Evolutionary conservation across 2,113 vertebrate species (phyloP), one percentile per base, ranked within the genome.

Genomic region (Ceyx melanurus): DNA sequence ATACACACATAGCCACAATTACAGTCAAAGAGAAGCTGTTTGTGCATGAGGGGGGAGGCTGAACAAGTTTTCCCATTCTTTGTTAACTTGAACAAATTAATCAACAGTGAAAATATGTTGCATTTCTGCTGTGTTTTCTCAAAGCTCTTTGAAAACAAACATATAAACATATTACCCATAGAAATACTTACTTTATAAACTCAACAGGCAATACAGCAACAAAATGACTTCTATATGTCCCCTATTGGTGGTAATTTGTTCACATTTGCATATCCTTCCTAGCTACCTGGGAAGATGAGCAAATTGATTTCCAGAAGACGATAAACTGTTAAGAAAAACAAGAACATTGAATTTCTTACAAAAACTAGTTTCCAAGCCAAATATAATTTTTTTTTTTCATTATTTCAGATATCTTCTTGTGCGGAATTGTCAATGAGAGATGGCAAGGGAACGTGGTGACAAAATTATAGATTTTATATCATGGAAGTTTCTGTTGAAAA

Each of bases 361-460:
- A 77, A 90, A 68, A 45, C 9, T 57, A 10, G 73, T 66, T 88
- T 42, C 42, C 12, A 42, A 43, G 16, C 6, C 51, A 70, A 23
- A 58, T 90, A 28, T 1, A 0, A 60, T 56, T 9, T 1, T 2
- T 6, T 40, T 75, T 61, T 11, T 26, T 82, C 5, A 9, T 4
- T 9, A 48, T 70, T 65, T 86, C 33, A 51, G 9, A 1, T 73
- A 22, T 12, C 29, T 61, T 83, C 18, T 71, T 20, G 10, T 28
- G 11, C 54, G 25, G 28, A 43, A 19, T 18, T 54, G 43, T 9
- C 6, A 73, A 48, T 61, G 20, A 81, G 35, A 65, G 23, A 76
- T 74, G 13, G 5, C 35, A 86, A 81, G 14, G 14, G 20, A 91
- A 48, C 5, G 54, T 0, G 0, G 5, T 31, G 46, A 66, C 25